Percentiles rank a stretch among this genome's conserved stretches.
Conservation (phyloP, 1,140 invertebrate genomes). For the Cydia strobilella region DNA sequence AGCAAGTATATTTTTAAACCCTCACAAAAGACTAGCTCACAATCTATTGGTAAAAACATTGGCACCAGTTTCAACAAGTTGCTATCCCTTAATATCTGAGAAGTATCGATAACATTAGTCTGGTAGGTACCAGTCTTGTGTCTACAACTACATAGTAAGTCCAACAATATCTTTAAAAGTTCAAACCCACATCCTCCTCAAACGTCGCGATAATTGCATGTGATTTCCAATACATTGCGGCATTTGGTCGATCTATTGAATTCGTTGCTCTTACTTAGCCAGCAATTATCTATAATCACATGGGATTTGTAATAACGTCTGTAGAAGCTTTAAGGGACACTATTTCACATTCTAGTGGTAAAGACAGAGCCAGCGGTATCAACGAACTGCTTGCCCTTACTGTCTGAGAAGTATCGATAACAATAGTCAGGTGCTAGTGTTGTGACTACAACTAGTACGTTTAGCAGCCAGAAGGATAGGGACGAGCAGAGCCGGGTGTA, state of each 20-base stretch:
- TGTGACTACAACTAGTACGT: conserved; percentile 79
- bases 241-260: no score
- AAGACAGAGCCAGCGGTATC: background rate
- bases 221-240: no score
- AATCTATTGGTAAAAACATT: background rate
- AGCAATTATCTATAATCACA: no score
- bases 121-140: no score
- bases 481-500: conserved; percentile 82
- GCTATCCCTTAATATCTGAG: background rate
- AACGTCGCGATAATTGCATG: no score
- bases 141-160: no score
- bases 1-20: no score
- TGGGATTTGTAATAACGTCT: no score
- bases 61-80: background rate
- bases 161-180: no score
- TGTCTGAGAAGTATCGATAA: conserved; percentile 51
- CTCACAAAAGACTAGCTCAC: background rate
- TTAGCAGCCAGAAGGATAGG: conserved; percentile 82
- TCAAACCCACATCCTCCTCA: no score
- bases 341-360: background rate
- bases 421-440: conserved; percentile 83
- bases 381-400: background rate
- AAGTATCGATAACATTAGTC: no score
- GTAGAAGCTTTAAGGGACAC: background rate
- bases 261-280: no score